These are phyloP conservation scores for Brachypodius melanocephalos DNA, from an alignment of 2,113 vertebrate genomes.

Conservation along the genomic window DNA sequence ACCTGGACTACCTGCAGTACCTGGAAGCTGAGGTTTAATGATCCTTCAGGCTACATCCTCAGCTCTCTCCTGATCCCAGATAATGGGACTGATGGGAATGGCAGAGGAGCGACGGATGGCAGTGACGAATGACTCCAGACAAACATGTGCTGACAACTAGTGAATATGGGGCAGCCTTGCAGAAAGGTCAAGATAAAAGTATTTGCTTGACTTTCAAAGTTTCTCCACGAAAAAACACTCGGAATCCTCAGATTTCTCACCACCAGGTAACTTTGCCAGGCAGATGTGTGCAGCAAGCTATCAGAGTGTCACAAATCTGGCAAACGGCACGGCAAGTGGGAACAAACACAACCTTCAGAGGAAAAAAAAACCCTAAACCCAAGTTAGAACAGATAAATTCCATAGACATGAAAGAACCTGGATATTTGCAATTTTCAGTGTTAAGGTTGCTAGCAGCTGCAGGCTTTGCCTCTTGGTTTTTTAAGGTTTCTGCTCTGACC, in stretches of 20 bases:
- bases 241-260: background rate
- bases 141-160: constrained; percentile 91
- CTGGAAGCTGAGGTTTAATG: constrained; percentile 87
- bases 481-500: background rate
- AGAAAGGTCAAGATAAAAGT: constrained; percentile 92
- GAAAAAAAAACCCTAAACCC: background rate
- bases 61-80: constrained; percentile 84
- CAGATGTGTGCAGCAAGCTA: background rate
- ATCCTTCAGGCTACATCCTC: constrained; percentile 87
- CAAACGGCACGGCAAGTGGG: background rate
- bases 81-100: constrained; percentile 93
- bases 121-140: constrained; percentile 90
- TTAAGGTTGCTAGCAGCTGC: background rate
- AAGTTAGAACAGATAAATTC: background rate
- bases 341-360: background rate
- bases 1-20: constrained; percentile 89
- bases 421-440: background rate
- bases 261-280: background rate
- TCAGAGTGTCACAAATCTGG: background rate
- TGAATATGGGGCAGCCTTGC: constrained; percentile 89
- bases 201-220: constrained; percentile 91
- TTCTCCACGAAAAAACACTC: constrained; percentile 54
- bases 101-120: constrained; percentile 91
- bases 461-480: background rate
- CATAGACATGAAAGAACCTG: background rate